Evolutionary conservation across 2,113 vertebrate genomes (phyloP).

Genomic region (Typhlomys cinereus): DNA sequence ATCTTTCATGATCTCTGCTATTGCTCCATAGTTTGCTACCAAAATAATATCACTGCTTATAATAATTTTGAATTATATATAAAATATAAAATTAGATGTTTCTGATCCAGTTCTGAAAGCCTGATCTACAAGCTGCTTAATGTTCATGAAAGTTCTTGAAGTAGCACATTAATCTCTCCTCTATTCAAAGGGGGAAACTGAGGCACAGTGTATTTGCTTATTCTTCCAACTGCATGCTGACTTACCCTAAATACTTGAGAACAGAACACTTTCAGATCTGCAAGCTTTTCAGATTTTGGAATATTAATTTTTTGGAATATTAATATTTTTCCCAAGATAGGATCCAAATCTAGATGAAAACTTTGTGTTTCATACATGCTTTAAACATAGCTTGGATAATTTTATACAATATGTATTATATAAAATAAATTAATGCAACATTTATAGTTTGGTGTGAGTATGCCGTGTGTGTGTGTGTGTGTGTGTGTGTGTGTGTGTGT

Average conservation of each 20-base stretch:
- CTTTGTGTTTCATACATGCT: background rate
- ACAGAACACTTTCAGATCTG: background rate
- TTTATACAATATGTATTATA: background rate
- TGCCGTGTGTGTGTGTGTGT: no score
- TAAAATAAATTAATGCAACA: no score
- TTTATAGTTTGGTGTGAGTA: no score
- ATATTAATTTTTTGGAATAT: background rate
- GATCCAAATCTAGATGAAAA: background rate
- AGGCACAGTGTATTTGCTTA: background rate
- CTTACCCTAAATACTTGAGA: background rate
- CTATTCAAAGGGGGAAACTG: no score
- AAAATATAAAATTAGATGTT: background rate
- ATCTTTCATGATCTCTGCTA: background rate
- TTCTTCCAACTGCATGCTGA: background rate
- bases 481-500: no score
- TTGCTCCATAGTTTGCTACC: background rate
- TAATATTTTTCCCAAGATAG: background rate
- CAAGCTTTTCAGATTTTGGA: background rate
- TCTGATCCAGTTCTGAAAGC: background rate
- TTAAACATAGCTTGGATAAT: background rate
- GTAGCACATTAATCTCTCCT: background rate
- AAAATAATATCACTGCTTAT: background rate
- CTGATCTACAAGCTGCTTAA: background rate
- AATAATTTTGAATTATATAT: background rate
- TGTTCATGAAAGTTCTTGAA: background rate